A percentile compares a stretch with the other conserved stretches of the same genome.
phyloP scores from a whole-genome alignment of 2,113 vertebrate species.

The Tyto alba region DNA sequence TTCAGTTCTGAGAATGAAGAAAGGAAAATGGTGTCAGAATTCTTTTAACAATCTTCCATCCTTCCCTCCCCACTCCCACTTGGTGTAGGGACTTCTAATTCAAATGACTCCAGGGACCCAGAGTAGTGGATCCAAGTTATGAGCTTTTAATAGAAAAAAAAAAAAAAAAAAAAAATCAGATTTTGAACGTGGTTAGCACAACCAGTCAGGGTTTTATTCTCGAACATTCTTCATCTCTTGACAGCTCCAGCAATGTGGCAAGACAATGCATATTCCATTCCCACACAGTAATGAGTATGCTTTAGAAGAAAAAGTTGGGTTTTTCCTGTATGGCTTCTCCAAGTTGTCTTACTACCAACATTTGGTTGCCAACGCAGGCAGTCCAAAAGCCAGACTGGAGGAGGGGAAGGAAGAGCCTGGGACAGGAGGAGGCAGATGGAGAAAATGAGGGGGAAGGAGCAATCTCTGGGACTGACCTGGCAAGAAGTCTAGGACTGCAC shows the following conservation, averaged over 20 bases:
- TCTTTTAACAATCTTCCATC: neutral
- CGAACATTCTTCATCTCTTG: neutral
- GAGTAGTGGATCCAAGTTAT: neutral
- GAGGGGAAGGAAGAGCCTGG: neutral
- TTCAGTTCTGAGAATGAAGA: neutral
- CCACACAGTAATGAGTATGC: neutral
- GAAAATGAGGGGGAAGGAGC: neutral
- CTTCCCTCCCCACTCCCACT: neutral
- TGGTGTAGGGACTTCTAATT: neutral
- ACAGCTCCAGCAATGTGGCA: constrained; percentile 7
- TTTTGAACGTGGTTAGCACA: neutral
- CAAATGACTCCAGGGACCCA: neutral
- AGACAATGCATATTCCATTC: neutral
- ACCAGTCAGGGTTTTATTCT: neutral
- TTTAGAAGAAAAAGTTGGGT: neutral
- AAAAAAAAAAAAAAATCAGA: neutral
- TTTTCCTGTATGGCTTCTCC: neutral
- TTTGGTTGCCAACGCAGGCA: neutral
- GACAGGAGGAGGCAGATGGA: neutral
- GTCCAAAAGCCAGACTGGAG: neutral
- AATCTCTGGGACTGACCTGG: neutral
- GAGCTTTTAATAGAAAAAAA: neutral
- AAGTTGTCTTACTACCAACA: neutral
- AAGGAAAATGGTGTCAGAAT: neutral
- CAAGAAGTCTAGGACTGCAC: neutral